Percentiles rank a stretch among this genome's conserved stretches.
phyloP scores from a whole-genome alignment of 2,888 invertebrate genomes.

The Tenthredo mesomela region DNA sequence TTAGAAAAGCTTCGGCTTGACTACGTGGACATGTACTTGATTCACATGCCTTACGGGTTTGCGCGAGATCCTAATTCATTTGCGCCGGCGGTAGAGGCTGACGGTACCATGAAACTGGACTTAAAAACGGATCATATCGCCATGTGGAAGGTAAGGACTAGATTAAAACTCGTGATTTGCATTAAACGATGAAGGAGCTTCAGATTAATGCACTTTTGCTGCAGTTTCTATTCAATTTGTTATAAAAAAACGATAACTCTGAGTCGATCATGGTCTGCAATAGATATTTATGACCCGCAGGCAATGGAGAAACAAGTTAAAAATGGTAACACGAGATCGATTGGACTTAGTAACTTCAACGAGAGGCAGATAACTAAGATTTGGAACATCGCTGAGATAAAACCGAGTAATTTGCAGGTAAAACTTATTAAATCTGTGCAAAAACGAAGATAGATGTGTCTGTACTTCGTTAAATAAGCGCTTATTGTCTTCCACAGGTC shows the following conservation, averaged over 20 bases:
- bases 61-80: slow-evolving; percentile 80
- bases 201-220: neutral
- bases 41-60: slow-evolving; percentile 88
- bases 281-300: slow-evolving; percentile 73
- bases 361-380: slow-evolving; percentile 84
- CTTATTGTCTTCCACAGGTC: slow-evolving; percentile 74
- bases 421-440: neutral
- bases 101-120: slow-evolving; percentile 83
- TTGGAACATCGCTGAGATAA: slow-evolving; percentile 81
- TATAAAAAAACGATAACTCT: neutral
- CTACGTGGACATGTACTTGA: slow-evolving; percentile 89
- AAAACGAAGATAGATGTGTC: slow-evolving; percentile 49
- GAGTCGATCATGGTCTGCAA: neutral
- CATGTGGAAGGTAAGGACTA: slow-evolving; percentile 85
- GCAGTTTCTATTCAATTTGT: neutral
- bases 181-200: neutral
- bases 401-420: slow-evolving; percentile 85
- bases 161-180: neutral
- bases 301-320: slow-evolving; percentile 86
- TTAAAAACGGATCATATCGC: slow-evolving; percentile 82
- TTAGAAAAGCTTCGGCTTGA: slow-evolving; percentile 83
- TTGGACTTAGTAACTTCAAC: slow-evolving; percentile 91
- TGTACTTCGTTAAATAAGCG: neutral
- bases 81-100: slow-evolving; percentile 80
- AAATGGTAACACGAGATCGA: slow-evolving; percentile 83